Evolutionary conservation across 1,140 invertebrate genomes (phyloP).

Genomic region (Meloidogyne exigua): DNA sequence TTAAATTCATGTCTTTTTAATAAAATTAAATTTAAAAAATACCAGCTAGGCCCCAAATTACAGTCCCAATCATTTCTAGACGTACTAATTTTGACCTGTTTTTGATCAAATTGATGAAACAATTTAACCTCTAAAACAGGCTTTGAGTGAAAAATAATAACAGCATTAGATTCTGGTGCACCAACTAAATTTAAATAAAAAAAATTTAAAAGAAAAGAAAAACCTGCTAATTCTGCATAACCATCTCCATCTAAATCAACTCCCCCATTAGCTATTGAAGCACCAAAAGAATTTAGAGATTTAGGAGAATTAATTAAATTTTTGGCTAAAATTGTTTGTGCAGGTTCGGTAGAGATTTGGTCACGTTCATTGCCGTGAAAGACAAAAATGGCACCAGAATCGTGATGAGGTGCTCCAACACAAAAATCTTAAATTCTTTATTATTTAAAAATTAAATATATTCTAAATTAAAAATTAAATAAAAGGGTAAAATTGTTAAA

Average conservation of each 20-base stretch:
- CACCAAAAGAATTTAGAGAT: slow-evolving; percentile 74
- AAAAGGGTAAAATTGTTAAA: too few species aligned
- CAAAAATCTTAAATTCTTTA: too few species aligned
- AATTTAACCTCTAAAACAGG: slow-evolving; percentile 51
- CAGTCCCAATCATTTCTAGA: background rate
- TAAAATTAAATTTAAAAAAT: background rate
- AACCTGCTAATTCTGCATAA: slow-evolving; percentile 79
- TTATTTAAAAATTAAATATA: too few species aligned
- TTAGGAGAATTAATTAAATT: slow-evolving; percentile 17
- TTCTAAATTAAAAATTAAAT: too few species aligned
- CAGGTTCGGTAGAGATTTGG: slow-evolving; percentile 41
- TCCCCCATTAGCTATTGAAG: slow-evolving; percentile 80
- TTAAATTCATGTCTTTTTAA: too few species aligned
- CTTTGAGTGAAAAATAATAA: slow-evolving; percentile 66
- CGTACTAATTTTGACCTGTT: slow-evolving; percentile 50
- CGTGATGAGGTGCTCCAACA: slow-evolving; percentile 86
- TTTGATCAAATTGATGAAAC: slow-evolving; percentile 37
- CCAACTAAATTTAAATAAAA: slow-evolving; percentile 69
- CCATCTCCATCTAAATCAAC: slow-evolving; percentile 85
- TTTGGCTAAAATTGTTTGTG: slow-evolving; percentile 44
- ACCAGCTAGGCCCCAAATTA: background rate
- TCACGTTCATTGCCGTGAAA: slow-evolving; percentile 73
- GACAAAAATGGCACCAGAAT: slow-evolving; percentile 79
- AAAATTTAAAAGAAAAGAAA: background rate
- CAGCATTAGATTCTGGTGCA: slow-evolving; percentile 77